phyloP scores from a whole-genome alignment of 2,797 vertebrate species.

The Gymnocypris eckloni region DNA sequence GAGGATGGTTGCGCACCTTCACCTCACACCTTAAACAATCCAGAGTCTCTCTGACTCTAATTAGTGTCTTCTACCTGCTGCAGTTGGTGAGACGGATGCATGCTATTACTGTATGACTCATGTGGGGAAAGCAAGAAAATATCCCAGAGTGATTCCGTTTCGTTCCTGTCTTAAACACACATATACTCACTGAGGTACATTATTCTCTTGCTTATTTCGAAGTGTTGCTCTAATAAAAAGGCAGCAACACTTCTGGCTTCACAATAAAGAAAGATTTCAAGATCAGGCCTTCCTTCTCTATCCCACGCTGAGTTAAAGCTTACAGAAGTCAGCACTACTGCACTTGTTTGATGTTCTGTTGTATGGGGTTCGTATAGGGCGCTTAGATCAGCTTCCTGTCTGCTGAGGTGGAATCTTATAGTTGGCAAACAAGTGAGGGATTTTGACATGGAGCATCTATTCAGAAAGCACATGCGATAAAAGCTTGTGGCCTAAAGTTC shows the following conservation, averaged over 20 bases:
- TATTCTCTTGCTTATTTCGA: slow-evolving; percentile 21
- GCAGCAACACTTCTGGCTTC: slow-evolving; percentile 35
- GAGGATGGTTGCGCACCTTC: slow-evolving; percentile 39
- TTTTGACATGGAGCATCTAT: slow-evolving; percentile 5
- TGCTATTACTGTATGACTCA: slow-evolving; percentile 65
- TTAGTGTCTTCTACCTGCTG: slow-evolving; percentile 65
- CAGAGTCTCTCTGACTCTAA: slow-evolving; percentile 58
- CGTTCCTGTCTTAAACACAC: slow-evolving; percentile 39
- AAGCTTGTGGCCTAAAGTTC: not conserved
- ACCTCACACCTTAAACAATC: slow-evolving; percentile 57
- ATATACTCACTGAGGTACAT: slow-evolving; percentile 37
- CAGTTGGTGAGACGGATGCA: slow-evolving; percentile 58
- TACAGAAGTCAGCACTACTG: slow-evolving; percentile 53
- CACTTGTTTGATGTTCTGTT: slow-evolving; percentile 53
- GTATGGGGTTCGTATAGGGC: slow-evolving; percentile 44
- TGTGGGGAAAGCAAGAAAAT: slow-evolving; percentile 44
- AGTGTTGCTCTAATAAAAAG: slow-evolving; percentile 40
- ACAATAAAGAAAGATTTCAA: slow-evolving; percentile 40
- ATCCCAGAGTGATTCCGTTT: slow-evolving; percentile 37
- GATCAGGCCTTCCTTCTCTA: slow-evolving; percentile 45
- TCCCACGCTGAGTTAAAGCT: slow-evolving; percentile 43
- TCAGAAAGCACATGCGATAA: slow-evolving; percentile 8
- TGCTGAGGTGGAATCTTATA: slow-evolving; percentile 25
- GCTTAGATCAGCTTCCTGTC: slow-evolving; percentile 45
- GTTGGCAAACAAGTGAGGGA: slow-evolving; percentile 11